A percentile compares a stretch with the other conserved stretches of the same genome.
These are phyloP conservation scores for Azorinus chamasolen DNA, from an alignment of 2,888 invertebrate genomes.

Conservation along the genomic window DNA sequence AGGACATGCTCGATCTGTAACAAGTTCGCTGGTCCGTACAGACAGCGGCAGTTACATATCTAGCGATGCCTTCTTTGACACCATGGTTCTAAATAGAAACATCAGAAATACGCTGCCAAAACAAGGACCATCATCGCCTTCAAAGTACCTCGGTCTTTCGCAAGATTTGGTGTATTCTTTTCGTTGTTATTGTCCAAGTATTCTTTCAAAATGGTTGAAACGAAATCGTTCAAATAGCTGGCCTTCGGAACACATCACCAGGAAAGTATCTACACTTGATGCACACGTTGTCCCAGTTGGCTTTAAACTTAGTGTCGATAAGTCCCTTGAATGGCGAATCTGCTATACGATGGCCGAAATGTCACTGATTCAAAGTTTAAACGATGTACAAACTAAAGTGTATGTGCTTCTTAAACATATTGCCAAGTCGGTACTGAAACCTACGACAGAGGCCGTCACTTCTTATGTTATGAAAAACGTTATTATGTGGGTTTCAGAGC, in stretches of 20 bases:
- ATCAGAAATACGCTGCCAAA: too few relatives aligned
- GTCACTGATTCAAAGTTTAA: constrained; percentile 15
- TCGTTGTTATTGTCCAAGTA: too few relatives aligned
- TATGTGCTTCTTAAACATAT: constrained; percentile 28
- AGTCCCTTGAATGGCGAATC: constrained; percentile 22
- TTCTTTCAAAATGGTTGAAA: neutral
- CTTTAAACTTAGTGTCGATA: constrained; percentile 1
- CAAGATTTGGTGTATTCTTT: too few relatives aligned
- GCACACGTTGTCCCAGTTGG: constrained; percentile 31
- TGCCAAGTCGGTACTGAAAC: constrained; percentile 13
- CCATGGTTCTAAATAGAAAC: too few relatives aligned
- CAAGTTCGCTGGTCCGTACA: too few relatives aligned
- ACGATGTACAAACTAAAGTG: constrained; percentile 28
- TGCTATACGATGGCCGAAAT: constrained; percentile 26
- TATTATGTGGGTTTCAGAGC: constrained; percentile 23
- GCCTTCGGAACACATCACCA: neutral
- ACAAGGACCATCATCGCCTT: too few relatives aligned
- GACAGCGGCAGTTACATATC: too few relatives aligned
- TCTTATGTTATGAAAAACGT: constrained; percentile 36
- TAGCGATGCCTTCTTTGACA: too few relatives aligned
- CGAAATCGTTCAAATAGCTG: neutral
- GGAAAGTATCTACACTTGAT: neutral
- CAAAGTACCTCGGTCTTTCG: too few relatives aligned
- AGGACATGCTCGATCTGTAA: too few relatives aligned
- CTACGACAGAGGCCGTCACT: constrained; percentile 3